Base-by-base conservation (phyloP, 2,797 vertebrate species). In the Protosalanx chinensis region DNA sequence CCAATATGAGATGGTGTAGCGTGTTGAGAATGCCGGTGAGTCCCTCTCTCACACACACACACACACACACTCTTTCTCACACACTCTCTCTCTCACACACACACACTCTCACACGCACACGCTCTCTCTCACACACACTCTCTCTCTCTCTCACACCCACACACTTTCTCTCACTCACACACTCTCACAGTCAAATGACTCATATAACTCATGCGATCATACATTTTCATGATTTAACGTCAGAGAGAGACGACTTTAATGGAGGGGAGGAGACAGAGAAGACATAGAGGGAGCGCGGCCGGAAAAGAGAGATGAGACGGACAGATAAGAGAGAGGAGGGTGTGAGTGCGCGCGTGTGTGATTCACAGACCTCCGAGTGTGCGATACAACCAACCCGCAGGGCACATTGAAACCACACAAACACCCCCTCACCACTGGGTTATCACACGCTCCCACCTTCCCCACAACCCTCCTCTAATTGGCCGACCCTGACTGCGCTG, bases 1-100 rank as follows among this genome's bases (percentile, higher is more conserved):
- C 93, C 96, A 97, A 84, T 99, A 98, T 0, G 95, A 99, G 91
- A 98, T 98, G 96, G 96, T 98, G 84, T 99, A 93, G 95, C 73
- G 60, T 46, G 41, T 68, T 58, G 67, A 68, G 32, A 12, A 33
- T 59, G 16, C 64, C n/a, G 56, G 63, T 67, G 41, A 71, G 64
- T 53, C 58, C 29, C 37, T 10, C 41, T 32, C 71, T 62, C 33
- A 67, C 30, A 67, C 59, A 66, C 57, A n/a, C 49, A 64, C 33
- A 61, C 65, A 33, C 61, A 62, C 33, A n/a, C 59, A 6, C 53
- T 51, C 56, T 30, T 13, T 3, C 49, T 58, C 37, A 59, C 71
- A 29, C 61, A 12, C 72, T 6, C 37, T 53, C 58, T 15, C 20
- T 61, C 23, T 49, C 18, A 23, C 46, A 32, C 33, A 70, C 59